Percentiles rank a stretch among this genome's conserved stretches.
phyloP scores from a whole-genome alignment of 1,140 invertebrate genomes.

The Mizuhopecten yessoensis region DNA sequence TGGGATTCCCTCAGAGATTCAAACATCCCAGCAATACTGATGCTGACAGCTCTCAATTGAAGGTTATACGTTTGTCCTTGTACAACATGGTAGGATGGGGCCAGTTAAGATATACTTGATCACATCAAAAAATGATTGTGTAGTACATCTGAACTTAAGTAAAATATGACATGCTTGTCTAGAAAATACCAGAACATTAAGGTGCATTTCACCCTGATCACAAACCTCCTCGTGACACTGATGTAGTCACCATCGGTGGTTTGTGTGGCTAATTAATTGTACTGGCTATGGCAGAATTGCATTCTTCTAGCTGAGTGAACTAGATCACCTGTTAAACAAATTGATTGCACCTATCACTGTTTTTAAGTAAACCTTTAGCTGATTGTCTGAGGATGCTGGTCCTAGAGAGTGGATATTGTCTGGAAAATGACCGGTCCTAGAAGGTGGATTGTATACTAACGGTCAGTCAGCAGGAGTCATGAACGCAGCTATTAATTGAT shows the following conservation, averaged over 20 bases:
- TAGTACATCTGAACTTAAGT: not conserved
- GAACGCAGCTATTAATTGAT: not conserved
- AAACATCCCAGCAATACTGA: not conserved
- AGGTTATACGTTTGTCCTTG: not conserved
- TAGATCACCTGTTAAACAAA: not conserved
- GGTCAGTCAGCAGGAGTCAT: slow-evolving; percentile 1
- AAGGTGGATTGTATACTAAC: not conserved
- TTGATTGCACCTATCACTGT: not conserved
- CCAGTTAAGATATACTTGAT: not conserved
- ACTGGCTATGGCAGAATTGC: not conserved
- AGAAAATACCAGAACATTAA: too few relatives aligned
- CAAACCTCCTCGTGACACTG: not conserved
- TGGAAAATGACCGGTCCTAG: not conserved
- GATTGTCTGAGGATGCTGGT: not conserved
- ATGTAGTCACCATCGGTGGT: not conserved
- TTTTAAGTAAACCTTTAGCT: not conserved
- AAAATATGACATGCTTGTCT: not conserved
- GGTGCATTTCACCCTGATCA: too few relatives aligned
- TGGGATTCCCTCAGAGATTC: not conserved
- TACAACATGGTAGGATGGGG: not conserved
- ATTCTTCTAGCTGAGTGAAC: not conserved
- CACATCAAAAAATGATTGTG: not conserved
- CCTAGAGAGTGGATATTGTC: not conserved
- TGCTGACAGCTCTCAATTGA: not conserved
- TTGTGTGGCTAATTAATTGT: not conserved